Base-by-base conservation (phyloP, 2,797 vertebrate species). In the Manis crassicaudata region DNA sequence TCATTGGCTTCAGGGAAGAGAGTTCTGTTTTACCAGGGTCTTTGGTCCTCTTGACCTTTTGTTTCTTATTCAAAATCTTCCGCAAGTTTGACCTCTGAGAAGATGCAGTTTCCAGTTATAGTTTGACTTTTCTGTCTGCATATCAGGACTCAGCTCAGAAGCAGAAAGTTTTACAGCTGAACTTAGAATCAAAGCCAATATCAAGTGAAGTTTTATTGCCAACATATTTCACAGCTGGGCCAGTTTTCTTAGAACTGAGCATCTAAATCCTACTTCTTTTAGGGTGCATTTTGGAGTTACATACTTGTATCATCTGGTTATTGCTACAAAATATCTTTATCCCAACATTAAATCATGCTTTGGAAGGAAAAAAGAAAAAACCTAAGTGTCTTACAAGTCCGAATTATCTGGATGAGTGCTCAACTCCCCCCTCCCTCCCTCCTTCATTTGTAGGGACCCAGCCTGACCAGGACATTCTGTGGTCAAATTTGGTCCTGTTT, bases 1-100 rank as follows among this genome's bases (percentile, higher is more conserved):
- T 60, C 95, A 88, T 32, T 97, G 97, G 97, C 97, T 98, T 94
- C 96, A 96, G 97, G 97, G 96, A 90, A 97, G 70, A 96, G 84
- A 77, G 89, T 88, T 43, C 95, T 96, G 94, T 96, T 97, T 93
- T 63, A 79, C 95, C 63, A 88, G 73, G 52, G 88, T 95, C 92
- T 92, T 96, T 85, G 83, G 91, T 88, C 72, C 67, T 93, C 60
- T 77, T 97, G 94, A 92, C 97, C 97, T 97, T 97, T 94, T 92
- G 81, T 97, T 56, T 63, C 81, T 96, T 97, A 97, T 97, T 96
- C 93, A 92, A 94, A 97, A 98, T 27, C 94, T 96, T 90, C 96
- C 85, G 93, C 67, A 70, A 95, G 94, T 86, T 27, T 97, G 93
- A 98, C 96, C 92, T 96, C 90, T 88, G 92, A 68, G 88, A 96